Percentiles rank a stretch among this genome's conserved stretches.
phyloP scores from a whole-genome alignment of 2,888 invertebrate genomes.

The Spisula solida region DNA sequence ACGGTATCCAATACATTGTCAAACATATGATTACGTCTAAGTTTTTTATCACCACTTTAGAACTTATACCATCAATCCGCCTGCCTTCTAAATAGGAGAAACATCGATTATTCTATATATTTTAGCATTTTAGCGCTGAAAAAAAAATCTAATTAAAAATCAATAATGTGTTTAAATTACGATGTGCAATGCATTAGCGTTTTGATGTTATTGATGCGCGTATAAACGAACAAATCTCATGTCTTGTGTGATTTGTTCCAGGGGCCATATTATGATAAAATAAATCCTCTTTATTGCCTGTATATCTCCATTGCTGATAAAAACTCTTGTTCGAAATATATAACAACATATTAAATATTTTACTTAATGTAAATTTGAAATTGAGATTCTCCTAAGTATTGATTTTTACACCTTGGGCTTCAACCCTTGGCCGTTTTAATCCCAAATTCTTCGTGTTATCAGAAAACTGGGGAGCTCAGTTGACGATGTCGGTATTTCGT shows the following conservation, averaged over 20 bases:
- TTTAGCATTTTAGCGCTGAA: conserved; percentile 27
- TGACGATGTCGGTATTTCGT: conserved; percentile 62
- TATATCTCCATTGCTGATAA: conserved; percentile 61
- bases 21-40: conserved; percentile 55
- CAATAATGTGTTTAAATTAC: conserved; percentile 29
- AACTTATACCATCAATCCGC: conserved; percentile 38
- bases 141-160: conserved; percentile 47
- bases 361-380: conserved; percentile 64
- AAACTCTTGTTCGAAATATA: conserved; percentile 37
- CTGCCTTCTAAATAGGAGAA: conserved; percentile 29
- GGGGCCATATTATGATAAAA: conserved; percentile 76
- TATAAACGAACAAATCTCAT: neutral
- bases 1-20: conserved; percentile 47
- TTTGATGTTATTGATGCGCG: neutral
- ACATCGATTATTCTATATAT: conserved; percentile 34
- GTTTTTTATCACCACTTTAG: conserved; percentile 55
- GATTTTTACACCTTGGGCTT: conserved; percentile 65
- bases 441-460: conserved; percentile 63
- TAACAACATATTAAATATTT: conserved; percentile 68
- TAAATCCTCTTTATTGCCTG: conserved; percentile 58
- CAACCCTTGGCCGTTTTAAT: conserved; percentile 65
- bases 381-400: conserved; percentile 51
- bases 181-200: neutral
- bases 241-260: neutral
- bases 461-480: conserved; percentile 36